Conservation (phyloP, 2,113 vertebrate species). For the Gambusia holbrooki region DNA sequence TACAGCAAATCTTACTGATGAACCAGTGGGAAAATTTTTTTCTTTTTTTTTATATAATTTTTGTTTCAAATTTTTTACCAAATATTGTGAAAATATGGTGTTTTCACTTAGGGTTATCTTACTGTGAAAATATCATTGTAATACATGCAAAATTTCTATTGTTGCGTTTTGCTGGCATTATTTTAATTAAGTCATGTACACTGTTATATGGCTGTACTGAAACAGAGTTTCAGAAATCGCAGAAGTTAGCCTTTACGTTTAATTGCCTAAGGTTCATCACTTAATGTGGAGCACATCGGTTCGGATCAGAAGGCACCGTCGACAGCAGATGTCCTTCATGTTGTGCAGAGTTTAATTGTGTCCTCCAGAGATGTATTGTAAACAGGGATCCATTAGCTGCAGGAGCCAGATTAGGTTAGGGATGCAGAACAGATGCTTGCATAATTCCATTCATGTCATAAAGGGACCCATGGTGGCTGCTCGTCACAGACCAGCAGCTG, state of each 20-base stretch:
- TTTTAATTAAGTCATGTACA: background rate
- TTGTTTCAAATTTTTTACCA: too few species aligned
- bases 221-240: background rate
- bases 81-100: too few species aligned
- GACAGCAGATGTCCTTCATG: background rate
- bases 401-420: constrained; percentile 13
- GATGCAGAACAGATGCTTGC: constrained; percentile 17
- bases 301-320: background rate
- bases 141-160: too few species aligned
- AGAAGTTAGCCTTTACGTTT: background rate
- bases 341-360: background rate
- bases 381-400: background rate
- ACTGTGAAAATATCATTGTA: too few species aligned
- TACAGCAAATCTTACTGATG: too few species aligned
- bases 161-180: too few species aligned
- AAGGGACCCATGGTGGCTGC: background rate
- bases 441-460: constrained; percentile 21
- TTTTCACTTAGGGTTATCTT: too few species aligned
- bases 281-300: background rate
- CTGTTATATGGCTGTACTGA: background rate
- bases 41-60: too few species aligned
- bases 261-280: background rate
- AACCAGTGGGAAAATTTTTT: too few species aligned
- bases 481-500: background rate
- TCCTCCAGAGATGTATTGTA: background rate